These are phyloP conservation scores for Epizoanthus rinbou DNA, from an alignment of 92 coral and sea anemone species.

Conservation along the genomic window DNA sequence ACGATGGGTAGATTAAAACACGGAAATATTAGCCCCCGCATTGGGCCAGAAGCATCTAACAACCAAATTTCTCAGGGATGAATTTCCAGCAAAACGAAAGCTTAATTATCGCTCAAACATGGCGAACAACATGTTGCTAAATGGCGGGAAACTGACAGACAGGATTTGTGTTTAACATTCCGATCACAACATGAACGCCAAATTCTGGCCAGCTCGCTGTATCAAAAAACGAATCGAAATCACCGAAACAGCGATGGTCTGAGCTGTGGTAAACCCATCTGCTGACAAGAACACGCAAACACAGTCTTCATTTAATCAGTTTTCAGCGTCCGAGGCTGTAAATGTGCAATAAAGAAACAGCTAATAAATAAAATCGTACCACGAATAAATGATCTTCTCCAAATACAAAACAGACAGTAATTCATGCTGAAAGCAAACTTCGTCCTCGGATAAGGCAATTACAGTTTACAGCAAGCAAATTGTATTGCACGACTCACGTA, in stretches of 20 bases:
- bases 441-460: background rate
- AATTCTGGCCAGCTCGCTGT: background rate
- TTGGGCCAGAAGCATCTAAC: background rate
- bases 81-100: background rate
- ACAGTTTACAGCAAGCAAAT: background rate
- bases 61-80: background rate
- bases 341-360: background rate
- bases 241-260: background rate
- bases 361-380: background rate
- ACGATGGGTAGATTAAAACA: background rate
- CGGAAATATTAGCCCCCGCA: slow-evolving; percentile 5
- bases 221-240: background rate
- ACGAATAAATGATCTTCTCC: background rate
- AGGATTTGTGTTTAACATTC: slow-evolving; percentile 16
- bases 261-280: slow-evolving; percentile 9
- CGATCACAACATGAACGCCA: slow-evolving; percentile 15
- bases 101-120: background rate
- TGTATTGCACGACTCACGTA: background rate
- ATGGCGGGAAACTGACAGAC: slow-evolving; percentile 5
- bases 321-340: background rate
- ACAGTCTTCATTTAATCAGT: background rate
- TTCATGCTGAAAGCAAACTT: background rate
- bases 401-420: slow-evolving; percentile 32
- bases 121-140: background rate
- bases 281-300: slow-evolving; percentile 5